phyloP scores from a whole-genome alignment of 1,140 invertebrate species.

The Vanessa tameamea region DNA sequence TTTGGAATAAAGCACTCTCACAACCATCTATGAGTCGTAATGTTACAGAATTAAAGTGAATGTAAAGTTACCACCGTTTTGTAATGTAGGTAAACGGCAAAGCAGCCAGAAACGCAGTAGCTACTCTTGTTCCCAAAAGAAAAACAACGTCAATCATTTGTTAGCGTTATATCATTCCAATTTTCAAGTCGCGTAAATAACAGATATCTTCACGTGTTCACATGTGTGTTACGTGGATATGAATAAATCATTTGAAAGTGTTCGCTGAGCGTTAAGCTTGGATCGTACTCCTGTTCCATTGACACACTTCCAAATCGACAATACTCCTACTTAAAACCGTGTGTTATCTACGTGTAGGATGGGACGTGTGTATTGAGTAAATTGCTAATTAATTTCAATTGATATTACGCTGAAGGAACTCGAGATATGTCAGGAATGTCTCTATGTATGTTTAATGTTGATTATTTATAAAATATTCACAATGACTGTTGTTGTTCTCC shows the following conservation, averaged over 20 bases:
- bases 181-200: slow-evolving; percentile 17
- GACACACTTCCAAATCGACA: slow-evolving; percentile 27
- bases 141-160: no score
- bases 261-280: slow-evolving; percentile 16
- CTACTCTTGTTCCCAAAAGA: no score
- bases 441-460: background rate
- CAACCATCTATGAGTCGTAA: no score
- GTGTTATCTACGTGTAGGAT: slow-evolving; percentile 11
- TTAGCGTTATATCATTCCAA: background rate
- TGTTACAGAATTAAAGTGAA: no score
- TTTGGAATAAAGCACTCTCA: no score
- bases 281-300: slow-evolving; percentile 27
- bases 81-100: background rate
- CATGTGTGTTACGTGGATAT: slow-evolving; percentile 30
- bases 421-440: background rate
- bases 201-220: slow-evolving; percentile 26
- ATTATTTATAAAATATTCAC: background rate
- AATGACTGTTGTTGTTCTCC: background rate
- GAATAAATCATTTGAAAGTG: slow-evolving; percentile 39
- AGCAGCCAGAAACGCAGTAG: background rate
- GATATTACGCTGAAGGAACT: background rate
- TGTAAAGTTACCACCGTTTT: no score
- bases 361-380: slow-evolving; percentile 3
- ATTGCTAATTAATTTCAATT: background rate
- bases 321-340: slow-evolving; percentile 13